Evolutionary conservation across 2,797 vertebrate species (phyloP), one percentile per base, ranked within the genome.

Genomic region (Lacerta agilis): DNA sequence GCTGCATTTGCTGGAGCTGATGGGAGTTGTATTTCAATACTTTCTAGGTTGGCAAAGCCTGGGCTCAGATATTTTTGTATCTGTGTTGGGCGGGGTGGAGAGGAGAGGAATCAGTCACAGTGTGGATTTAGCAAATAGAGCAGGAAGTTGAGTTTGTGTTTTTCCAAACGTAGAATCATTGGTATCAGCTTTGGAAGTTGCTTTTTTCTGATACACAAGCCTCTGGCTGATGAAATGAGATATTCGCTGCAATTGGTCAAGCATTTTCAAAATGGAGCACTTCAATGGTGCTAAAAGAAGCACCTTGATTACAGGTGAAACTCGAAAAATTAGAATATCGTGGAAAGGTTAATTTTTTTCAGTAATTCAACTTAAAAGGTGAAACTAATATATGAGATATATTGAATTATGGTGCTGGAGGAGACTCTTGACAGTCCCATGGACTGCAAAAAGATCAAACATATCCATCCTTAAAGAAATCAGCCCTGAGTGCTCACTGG

Each of bases 141-240:
- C 76, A 66, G 49, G 71, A 61, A 23, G 43, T 78, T 58, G 55
- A 0, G 33, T 83, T 69, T 55, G 9, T 86, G 33, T 25, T 85
- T 43, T 67, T 83, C 58, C 77, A 61, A 90, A 33, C 81, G 82
- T 85, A 73, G 85, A 58, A 25, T 58, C 82, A 18, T 25, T 67
- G 71, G 33, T 38, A 73, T 20, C 7, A 45, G 82, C 61, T 89
- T 85, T 55, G 23, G 55, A 38, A 58, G 18, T 4, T 78, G 38
- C 43, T 0, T 82, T 55, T 82, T 83, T 86, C 76, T 66, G 5
- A 20, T 33, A 45, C 11, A 10, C 0, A 58, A 83, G 25, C 71
- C 55, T 29, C 10, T 18, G 23, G 2, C 0, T 38, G 41, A 25
- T 84, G 49, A 87, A 84, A 92, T 76, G 61, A 17, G 1, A 8